Conservation (phyloP, 2,797 vertebrate genomes). For the Heliangelus exortis region DNA sequence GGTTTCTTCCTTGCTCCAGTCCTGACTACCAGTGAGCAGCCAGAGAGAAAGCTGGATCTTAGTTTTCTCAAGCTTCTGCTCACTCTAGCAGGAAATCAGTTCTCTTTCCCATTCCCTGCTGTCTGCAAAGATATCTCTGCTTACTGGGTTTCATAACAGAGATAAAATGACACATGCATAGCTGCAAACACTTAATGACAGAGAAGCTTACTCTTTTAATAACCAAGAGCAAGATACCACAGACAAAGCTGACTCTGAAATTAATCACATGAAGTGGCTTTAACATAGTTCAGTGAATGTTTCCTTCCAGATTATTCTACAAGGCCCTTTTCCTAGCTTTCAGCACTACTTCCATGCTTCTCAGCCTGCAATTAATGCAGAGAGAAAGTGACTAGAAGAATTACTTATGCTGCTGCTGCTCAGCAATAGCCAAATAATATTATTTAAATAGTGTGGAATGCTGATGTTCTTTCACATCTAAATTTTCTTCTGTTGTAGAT, state of each 20-base stretch:
- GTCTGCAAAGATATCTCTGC: not conserved
- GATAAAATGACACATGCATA: not conserved
- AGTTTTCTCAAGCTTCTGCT: not conserved
- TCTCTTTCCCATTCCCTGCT: not conserved
- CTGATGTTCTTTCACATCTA: not conserved
- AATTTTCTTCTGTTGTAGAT: not conserved
- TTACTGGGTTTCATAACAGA: not conserved
- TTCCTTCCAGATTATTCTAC: not conserved
- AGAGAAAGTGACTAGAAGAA: not conserved
- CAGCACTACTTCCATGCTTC: not conserved
- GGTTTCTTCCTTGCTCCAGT: not conserved
- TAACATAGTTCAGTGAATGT: not conserved
- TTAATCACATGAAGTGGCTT: not conserved
- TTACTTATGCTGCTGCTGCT: not conserved
- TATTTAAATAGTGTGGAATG: not conserved
- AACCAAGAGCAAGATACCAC: not conserved
- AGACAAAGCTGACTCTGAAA: not conserved
- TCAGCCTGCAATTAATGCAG: not conserved
- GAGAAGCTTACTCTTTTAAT: not conserved
- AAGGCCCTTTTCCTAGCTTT: not conserved
- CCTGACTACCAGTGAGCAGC: not conserved
- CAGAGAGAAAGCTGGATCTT: not conserved
- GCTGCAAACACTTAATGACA: not conserved
- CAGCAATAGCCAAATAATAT: not conserved
- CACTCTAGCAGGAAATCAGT: not conserved